phyloP scores from a whole-genome alignment of 2,888 invertebrate species.

The Netelia melanura region DNA sequence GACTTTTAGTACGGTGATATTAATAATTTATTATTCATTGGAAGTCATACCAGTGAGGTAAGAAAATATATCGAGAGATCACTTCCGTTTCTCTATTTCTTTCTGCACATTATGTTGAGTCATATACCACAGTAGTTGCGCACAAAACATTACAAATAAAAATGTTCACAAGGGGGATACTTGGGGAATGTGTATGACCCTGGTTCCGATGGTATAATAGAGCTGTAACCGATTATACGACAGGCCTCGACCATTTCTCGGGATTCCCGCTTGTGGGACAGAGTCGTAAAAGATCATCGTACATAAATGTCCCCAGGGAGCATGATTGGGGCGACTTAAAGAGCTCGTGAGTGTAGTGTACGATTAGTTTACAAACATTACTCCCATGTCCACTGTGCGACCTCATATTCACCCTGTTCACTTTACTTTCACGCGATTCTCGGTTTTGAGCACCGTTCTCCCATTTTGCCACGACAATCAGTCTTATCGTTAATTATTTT shows the following conservation, averaged over 20 bases:
- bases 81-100: not conserved
- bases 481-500: not conserved
- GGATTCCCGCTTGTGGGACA: conserved; percentile 1
- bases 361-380: conserved; percentile 45
- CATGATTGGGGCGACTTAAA: conserved; percentile 37
- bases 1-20: not conserved
- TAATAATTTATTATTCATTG: conserved; percentile 31
- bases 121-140: conserved; percentile 3
- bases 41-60: conserved; percentile 7
- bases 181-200: not conserved
- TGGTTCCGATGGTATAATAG: conserved; percentile 10
- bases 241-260: conserved; percentile 15
- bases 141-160: conserved; percentile 20
- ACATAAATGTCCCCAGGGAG: conserved; percentile 15
- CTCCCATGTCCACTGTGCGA: not conserved
- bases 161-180: not conserved
- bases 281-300: conserved; percentile 51
- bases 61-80: not conserved
- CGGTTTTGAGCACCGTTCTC: not conserved
- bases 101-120: not conserved
- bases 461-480: not conserved
- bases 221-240: conserved; percentile 46
- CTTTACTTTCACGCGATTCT: not conserved
- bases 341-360: conserved; percentile 22
- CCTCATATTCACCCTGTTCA: not conserved